phyloP scores from a whole-genome alignment of 2,888 invertebrate species.

The Caenorhabditis drosophilae region DNA sequence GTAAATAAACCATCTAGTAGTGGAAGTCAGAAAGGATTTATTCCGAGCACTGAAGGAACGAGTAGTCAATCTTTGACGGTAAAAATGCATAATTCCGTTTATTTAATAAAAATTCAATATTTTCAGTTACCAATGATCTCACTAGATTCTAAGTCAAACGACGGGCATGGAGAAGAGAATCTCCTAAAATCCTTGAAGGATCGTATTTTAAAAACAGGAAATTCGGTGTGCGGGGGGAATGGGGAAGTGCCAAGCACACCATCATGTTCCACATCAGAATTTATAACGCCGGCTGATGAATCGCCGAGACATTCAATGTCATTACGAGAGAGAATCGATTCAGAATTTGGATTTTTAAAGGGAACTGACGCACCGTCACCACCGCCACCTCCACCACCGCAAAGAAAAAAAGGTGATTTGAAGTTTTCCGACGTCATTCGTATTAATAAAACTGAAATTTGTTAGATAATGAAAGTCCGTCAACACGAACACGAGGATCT shows the following conservation, averaged over 20 bases:
- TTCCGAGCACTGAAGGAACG: constrained; percentile 26
- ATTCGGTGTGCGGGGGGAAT: too few species aligned
- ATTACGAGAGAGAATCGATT: background rate
- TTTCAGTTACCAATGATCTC: background rate
- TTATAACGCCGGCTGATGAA: background rate
- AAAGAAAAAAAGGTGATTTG: too few species aligned
- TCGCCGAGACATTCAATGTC: constrained; percentile 1
- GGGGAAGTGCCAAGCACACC: background rate
- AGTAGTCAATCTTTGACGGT: background rate
- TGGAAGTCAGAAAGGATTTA: constrained; percentile 12
- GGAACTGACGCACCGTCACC: too few species aligned
- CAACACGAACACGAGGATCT: background rate
- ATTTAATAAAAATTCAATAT: background rate
- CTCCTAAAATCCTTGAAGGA: too few species aligned
- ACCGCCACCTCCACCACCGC: too few species aligned
- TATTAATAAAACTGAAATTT: too few species aligned
- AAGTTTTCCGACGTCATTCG: too few species aligned
- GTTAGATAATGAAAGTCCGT: too few species aligned
- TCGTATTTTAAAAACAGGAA: too few species aligned
- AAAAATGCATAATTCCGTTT: background rate
- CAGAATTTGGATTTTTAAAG: background rate
- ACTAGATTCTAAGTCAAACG: too few species aligned
- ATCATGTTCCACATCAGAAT: background rate
- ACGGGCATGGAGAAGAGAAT: too few species aligned
- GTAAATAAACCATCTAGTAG: background rate